Conservation (phyloP, 2,113 vertebrate species). For the Laterallus jamaicensis region DNA sequence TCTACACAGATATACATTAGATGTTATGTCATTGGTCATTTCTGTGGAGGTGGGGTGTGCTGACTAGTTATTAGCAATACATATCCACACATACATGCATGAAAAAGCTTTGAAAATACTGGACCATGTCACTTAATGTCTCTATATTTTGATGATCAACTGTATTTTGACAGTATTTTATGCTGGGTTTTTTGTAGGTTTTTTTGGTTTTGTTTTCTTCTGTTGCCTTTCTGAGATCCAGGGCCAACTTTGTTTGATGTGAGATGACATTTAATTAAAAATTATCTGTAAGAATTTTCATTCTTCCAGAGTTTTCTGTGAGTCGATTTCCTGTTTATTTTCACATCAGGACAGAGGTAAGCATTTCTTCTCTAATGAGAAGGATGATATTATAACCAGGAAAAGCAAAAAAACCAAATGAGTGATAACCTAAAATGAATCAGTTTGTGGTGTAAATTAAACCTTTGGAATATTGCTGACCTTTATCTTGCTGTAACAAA, state of each 20-base stretch:
- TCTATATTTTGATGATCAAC: neutral
- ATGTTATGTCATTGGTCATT: neutral
- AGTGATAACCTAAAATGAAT: neutral
- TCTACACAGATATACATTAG: neutral
- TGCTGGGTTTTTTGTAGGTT: fast-evolving
- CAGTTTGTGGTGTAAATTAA: neutral
- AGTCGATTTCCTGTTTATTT: neutral
- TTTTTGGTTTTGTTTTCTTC: neutral
- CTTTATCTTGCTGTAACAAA: neutral
- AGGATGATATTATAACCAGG: neutral
- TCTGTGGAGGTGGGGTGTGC: neutral
- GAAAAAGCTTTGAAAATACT: neutral
- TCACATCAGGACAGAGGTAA: neutral
- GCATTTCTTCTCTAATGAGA: neutral
- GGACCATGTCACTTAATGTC: neutral
- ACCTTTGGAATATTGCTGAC: neutral
- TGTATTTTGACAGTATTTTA: neutral
- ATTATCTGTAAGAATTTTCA: neutral
- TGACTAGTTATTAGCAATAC: neutral
- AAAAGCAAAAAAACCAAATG: neutral
- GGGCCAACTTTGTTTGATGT: neutral
- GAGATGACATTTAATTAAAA: constrained; percentile 1
- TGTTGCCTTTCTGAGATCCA: neutral
- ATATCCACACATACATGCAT: neutral
- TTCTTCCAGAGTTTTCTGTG: neutral